Evolutionary conservation across 1,140 invertebrate genomes (phyloP), one percentile per base, ranked within the genome.

Genomic region (Aphelenchoides fujianensis): DNA sequence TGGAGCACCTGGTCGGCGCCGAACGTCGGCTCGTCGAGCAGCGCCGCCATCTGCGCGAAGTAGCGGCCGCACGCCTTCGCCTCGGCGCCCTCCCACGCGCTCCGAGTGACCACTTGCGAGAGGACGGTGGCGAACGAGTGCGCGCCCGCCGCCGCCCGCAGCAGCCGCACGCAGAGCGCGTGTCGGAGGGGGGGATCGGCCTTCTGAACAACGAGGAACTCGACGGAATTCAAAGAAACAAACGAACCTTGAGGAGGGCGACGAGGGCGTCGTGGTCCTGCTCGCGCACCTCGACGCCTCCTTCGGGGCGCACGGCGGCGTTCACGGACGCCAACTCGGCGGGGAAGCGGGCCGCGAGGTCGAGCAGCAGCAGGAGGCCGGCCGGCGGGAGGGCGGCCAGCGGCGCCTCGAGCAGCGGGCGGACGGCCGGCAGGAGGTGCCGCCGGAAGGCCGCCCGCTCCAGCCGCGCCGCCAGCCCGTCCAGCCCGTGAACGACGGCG

Each of bases 21-120:
- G 9, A 61, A 53, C 41, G 12, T n/a, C 19, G 57, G 16, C 19
- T 53, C 57, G 57, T 12, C 57, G 53, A 61, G 16, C 16, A 61
- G 19, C 12, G 16, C 19, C 53, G 16, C 16, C 16, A 61, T 16
- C 57, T n/a, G 41, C 12, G 12, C 41, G 57, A 61, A 61, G 19
- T 61, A 61, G 19, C 57, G 57, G 19, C 12, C 57, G 16, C 16
- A n/a, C 41, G 57, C 12, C 19, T 61, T 61, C 57, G 57, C 57
- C 19, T 61, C 57, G 57, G 16, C 57, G 12, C 57, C 57, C 16
- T 61, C 16, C 16, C 16, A n/a, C 12, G 19, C 57, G 41, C 53
- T n/a, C 53, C 16, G 12, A 16, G 16, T 53, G 12, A 61, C 57
- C 16, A 61, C 53, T 16, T 41, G 16, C 12, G 12, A n/a, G 57